Percentiles rank a stretch among this genome's conserved stretches.
Conservation (phyloP, 2,888 invertebrate species). For the Lathronympha strigana region DNA sequence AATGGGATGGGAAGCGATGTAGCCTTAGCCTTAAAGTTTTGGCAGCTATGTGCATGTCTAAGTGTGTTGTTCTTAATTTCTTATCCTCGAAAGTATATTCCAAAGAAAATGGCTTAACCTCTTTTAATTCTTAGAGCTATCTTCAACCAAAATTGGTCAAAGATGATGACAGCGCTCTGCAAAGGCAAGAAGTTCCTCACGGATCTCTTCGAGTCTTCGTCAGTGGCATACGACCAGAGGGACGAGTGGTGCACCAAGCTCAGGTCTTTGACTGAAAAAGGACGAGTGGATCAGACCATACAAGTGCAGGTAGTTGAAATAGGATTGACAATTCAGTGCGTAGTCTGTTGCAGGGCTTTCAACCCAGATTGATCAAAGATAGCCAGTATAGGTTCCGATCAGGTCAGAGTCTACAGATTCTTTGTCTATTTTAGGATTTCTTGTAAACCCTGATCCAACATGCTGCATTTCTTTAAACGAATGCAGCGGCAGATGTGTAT, state of each 20-base stretch:
- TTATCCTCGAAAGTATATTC: neutral
- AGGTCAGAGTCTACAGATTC: too few relatives aligned
- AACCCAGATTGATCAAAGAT: too few relatives aligned
- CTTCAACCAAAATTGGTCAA: slow-evolving; percentile 89
- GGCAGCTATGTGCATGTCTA: too few relatives aligned
- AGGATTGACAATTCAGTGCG: neutral
- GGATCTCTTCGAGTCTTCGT: slow-evolving; percentile 91
- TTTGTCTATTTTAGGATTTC: too few relatives aligned
- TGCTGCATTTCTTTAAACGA: too few relatives aligned
- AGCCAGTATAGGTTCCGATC: too few relatives aligned
- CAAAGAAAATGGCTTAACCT: too few relatives aligned
- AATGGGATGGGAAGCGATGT: too few relatives aligned
- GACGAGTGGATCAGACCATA: slow-evolving; percentile 86
- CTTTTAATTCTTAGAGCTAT: slow-evolving; percentile 75
- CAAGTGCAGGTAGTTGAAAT: slow-evolving; percentile 84
- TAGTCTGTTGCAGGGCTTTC: neutral
- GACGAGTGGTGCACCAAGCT: slow-evolving; percentile 89
- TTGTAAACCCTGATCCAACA: too few relatives aligned
- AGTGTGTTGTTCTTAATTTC: too few relatives aligned
- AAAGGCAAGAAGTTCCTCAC: slow-evolving; percentile 89
- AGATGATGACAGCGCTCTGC: slow-evolving; percentile 76
- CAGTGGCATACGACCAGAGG: slow-evolving; percentile 90
- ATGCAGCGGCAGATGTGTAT: too few relatives aligned
- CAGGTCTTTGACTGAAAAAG: slow-evolving; percentile 87
- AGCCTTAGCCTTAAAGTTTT: too few relatives aligned